These are phyloP conservation scores for Tenebrio molitor DNA, from an alignment of 1,140 invertebrate genomes.

Conservation along the genomic window DNA sequence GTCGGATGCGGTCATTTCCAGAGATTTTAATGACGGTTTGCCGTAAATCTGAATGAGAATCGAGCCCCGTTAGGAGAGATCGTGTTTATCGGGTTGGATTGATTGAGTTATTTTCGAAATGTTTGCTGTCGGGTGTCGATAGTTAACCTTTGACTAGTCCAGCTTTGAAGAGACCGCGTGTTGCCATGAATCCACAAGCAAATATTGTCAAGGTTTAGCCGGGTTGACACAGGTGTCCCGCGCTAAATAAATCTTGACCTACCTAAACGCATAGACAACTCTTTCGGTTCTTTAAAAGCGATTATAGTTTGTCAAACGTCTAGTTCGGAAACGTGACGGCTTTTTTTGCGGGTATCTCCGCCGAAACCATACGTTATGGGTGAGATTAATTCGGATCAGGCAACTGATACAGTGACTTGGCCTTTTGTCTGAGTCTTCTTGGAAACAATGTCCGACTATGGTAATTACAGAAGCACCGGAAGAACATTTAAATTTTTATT, in stretches of 20 bases:
- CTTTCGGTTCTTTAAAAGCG: neutral
- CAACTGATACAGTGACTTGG: constrained; percentile 3
- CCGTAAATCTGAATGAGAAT: constrained; percentile 9
- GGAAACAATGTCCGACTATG: neutral
- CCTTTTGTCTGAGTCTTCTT: constrained; percentile 16
- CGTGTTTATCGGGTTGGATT: neutral
- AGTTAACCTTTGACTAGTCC: neutral
- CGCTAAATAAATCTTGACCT: constrained; percentile 37
- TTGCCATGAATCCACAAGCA: constrained; percentile 10
- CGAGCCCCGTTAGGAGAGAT: too few relatives aligned
- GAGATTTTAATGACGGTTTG: constrained; percentile 1
- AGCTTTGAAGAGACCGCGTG: neutral
- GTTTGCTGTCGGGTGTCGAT: neutral
- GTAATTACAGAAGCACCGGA: constrained; percentile 6
- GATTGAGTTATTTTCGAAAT: constrained; percentile 1
- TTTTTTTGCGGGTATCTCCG: constrained; percentile 6
- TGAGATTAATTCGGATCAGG: neutral
- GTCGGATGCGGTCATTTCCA: neutral
- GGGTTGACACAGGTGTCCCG: constrained; percentile 30
- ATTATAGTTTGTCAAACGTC: constrained; percentile 14
- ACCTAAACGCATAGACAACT: constrained; percentile 7
- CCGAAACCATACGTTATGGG: too few relatives aligned
- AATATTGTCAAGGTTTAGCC: constrained; percentile 34
- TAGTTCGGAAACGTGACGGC: constrained; percentile 3
- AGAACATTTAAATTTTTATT: constrained; percentile 38